Base-by-base conservation (phyloP, 2,113 vertebrate species). In the Anser cygnoides region DNA sequence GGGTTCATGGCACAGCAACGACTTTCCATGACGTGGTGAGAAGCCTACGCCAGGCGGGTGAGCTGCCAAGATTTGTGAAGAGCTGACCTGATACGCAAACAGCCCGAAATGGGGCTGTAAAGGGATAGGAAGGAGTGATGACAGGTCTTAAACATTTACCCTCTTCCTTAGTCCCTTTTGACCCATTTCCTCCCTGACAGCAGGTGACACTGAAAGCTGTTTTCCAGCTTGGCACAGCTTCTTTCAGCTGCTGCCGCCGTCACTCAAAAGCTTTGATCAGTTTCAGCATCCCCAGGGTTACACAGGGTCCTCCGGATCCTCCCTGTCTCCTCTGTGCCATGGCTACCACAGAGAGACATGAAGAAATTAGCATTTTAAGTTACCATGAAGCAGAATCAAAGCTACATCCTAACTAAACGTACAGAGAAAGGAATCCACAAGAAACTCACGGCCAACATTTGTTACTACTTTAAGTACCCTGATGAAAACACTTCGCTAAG, bases 1-100 rank as follows among this genome's bases (percentile, higher is more conserved):
- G n/a, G 20, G n/a, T 23, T 28, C 68, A 7, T 3, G 3, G 54
- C 50, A 81, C 0, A 0, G 73, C 62, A 75, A 10, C 5, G 28
- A 61, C 10, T 6, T 55, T 9, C 43, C 72, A 61, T 4, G 4
- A 31, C 25, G 0, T 3, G 25, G 44, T 2, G 10, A 61, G 66
- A 90, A 85, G 59, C 35, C 72, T 76, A 13, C 13, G 35, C 55
- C 57, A 50, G 33, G 44, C 43, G 29, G 49, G 7, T 57, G 39
- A 86, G 72, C 14, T 80, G 86, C 76, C 86, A 89, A 44, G 44
- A 66, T 66, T 35, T 86, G 43, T 76, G 67, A 63, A 90, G 49
- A 86, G 44, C 22, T 20, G 28, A 75, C 29, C 39, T 44, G 58
- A 20, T 26, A 66, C 3, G 62, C 83, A 88, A 75, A 88, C 43